These are phyloP conservation scores for Otocyon megalotis DNA, from an alignment of 2,113 vertebrate genomes.

Conservation along the genomic window DNA sequence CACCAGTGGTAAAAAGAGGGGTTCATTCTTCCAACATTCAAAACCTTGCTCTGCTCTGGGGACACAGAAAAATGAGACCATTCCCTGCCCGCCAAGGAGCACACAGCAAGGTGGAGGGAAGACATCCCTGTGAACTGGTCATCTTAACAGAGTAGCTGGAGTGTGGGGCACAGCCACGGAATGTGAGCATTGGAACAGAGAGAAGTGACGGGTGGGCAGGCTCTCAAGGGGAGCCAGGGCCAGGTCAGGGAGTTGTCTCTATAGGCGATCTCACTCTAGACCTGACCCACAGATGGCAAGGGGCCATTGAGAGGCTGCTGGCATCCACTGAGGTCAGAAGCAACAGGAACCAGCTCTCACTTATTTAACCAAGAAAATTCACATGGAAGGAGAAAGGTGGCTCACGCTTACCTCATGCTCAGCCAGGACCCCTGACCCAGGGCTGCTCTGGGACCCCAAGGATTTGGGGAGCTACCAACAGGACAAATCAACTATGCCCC, in stretches of 20 bases:
- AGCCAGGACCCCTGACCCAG: not conserved
- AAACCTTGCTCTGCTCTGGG: not conserved
- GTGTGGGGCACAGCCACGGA: not conserved
- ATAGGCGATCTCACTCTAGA: not conserved
- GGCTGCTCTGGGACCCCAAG: not conserved
- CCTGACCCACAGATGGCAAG: not conserved
- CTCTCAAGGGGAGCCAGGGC: not conserved
- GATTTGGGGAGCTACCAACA: not conserved
- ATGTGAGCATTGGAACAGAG: rapidly evolving
- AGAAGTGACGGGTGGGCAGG: not conserved
- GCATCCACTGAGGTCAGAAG: not conserved
- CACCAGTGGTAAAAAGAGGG: not conserved
- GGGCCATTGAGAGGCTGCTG: not conserved
- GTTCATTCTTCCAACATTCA: not conserved
- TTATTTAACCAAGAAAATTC: not conserved
- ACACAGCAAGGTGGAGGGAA: not conserved
- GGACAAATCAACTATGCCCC: not conserved
- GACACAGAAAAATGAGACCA: not conserved
- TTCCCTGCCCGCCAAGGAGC: not conserved
- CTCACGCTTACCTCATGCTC: too few species aligned
- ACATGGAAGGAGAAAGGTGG: not conserved
- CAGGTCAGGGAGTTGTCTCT: not conserved
- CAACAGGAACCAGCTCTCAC: not conserved
- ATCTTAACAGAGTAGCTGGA: not conserved
- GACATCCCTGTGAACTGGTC: not conserved